These are phyloP conservation scores for Eupsilia transversa DNA, from an alignment of 2,888 invertebrate genomes.

Conservation along the genomic window DNA sequence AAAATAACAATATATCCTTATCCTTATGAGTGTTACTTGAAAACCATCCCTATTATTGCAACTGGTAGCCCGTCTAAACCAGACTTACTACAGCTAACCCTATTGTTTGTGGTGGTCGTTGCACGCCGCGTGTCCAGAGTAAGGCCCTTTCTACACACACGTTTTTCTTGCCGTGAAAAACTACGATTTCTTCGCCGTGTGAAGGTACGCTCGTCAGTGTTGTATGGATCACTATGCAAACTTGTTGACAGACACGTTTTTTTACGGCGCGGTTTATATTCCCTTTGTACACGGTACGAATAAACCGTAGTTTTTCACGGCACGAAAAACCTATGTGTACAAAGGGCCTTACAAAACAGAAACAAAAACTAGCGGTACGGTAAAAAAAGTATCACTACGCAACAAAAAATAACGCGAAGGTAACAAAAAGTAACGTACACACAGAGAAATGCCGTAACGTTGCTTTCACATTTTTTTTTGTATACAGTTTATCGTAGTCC, in stretches of 20 bases:
- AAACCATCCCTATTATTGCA: background rate
- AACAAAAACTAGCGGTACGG: slow-evolving; percentile 18
- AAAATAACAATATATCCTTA: too few relatives aligned
- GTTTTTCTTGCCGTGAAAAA: too few relatives aligned
- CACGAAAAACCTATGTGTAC: too few relatives aligned
- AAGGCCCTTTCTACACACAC: too few relatives aligned
- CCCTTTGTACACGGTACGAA: too few relatives aligned
- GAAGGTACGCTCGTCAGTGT: too few relatives aligned
- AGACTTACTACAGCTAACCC: slow-evolving; percentile 16
- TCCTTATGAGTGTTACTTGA: background rate
- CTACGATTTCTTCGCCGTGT: too few relatives aligned
- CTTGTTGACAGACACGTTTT: too few relatives aligned
- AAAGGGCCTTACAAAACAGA: slow-evolving; percentile 37
- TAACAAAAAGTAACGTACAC: slow-evolving; percentile 16
- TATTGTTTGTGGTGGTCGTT: slow-evolving; percentile 45
- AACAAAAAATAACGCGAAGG: slow-evolving; percentile 26
- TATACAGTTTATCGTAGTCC: background rate
- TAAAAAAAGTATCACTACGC: slow-evolving; percentile 22
- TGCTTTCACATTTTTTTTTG: background rate
- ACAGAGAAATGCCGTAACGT: slow-evolving; percentile 7
- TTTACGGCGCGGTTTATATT: too few relatives aligned
- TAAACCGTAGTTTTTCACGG: too few relatives aligned
- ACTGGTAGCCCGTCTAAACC: background rate
- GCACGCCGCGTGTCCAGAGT: slow-evolving; percentile 20
- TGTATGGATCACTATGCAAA: too few relatives aligned